Percentiles rank a stretch among this genome's conserved stretches.
These are phyloP conservation scores for Sinocyclocheilus grahami DNA, from an alignment of 2,113 vertebrate species.

Conservation along the genomic window DNA sequence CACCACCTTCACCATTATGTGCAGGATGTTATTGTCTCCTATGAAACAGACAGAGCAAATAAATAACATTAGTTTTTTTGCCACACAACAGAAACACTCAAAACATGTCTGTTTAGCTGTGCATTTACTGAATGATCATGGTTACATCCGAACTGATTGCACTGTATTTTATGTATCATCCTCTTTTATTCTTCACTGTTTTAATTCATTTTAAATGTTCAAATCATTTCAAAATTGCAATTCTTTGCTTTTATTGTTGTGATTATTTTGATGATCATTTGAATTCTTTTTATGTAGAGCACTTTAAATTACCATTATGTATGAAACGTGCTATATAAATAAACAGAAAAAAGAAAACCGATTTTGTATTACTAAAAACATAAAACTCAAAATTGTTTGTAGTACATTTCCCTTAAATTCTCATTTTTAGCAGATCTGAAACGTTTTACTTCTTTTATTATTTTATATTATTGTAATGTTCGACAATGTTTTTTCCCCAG, in stretches of 20 bases:
- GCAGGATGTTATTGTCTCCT: constrained; percentile 98
- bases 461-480: background rate
- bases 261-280: no score
- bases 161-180: no score
- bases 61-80: background rate
- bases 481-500: background rate
- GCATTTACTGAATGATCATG: no score
- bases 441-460: background rate
- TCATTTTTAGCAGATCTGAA: background rate
- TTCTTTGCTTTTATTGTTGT: no score
- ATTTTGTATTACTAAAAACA: background rate
- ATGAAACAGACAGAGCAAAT: constrained; percentile 38
- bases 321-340: no score
- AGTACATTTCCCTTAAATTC: background rate
- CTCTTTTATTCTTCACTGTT: no score
- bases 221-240: no score
- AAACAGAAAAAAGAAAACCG: background rate
- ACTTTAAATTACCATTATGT: no score
- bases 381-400: background rate
- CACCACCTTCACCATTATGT: constrained; percentile 98
- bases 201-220: no score
- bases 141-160: no score
- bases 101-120: no score
- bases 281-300: no score
- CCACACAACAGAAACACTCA: background rate